Conservation (phyloP, 2,113 vertebrate genomes). For the Pandion haliaetus region DNA sequence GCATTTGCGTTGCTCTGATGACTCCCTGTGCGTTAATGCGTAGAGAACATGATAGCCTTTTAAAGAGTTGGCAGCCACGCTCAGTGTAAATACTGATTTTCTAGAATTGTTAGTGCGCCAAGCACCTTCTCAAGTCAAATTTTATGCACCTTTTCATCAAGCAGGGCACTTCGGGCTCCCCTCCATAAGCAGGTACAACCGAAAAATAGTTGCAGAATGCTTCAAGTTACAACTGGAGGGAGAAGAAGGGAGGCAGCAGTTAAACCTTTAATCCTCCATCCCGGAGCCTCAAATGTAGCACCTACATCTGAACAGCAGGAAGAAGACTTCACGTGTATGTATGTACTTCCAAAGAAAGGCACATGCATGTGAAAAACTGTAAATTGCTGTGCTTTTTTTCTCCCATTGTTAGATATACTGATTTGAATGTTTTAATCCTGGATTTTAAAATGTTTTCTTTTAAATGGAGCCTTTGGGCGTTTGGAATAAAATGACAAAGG, state of each 20-base stretch:
- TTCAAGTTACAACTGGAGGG: neutral
- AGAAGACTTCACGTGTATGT: neutral
- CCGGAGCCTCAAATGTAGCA: neutral
- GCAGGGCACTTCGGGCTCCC: neutral
- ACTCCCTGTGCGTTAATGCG: neutral
- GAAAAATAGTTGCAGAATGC: neutral
- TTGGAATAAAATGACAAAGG: neutral
- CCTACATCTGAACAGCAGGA: neutral
- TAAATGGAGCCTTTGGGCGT: neutral
- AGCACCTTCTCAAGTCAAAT: neutral
- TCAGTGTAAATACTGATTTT: neutral
- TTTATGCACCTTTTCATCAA: neutral
- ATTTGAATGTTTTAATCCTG: neutral
- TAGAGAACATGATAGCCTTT: neutral
- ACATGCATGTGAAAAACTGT: neutral
- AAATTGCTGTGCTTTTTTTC: neutral
- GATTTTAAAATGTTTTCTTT: neutral
- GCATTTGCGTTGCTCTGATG: neutral
- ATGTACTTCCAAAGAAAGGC: neutral
- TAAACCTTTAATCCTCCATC: neutral
- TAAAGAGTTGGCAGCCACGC: neutral
- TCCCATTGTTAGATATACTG: neutral
- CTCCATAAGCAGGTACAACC: neutral
- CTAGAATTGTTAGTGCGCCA: neutral
- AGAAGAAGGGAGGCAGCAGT: neutral